Evolutionary conservation across 2,797 vertebrate species (phyloP).

Genomic region (Acrossocheilus wenchowensis): DNA sequence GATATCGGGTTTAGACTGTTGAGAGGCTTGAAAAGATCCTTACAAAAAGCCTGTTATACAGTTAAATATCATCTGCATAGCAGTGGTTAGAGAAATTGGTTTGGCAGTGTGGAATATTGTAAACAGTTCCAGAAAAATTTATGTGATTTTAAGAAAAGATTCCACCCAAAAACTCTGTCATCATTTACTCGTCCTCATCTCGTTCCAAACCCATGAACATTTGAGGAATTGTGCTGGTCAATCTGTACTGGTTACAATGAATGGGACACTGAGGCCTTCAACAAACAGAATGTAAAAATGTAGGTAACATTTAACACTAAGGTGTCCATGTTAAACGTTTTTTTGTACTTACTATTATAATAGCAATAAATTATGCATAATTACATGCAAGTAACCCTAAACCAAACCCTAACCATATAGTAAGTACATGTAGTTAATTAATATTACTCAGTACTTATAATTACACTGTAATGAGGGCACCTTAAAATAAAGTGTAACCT

Average conservation of each 20-base stretch:
- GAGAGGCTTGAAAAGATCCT: neutral
- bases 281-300: neutral
- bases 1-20: neutral
- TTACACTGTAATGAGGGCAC: too few species aligned
- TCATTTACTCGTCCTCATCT: neutral
- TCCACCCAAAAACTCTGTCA: neutral
- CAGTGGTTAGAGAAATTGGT: constrained; percentile 5
- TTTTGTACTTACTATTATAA: neutral
- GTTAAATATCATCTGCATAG: neutral
- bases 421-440: too few species aligned
- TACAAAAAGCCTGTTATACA: neutral
- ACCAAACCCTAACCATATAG: neutral
- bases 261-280: neutral
- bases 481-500: too few species aligned
- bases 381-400: neutral
- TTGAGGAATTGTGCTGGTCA: neutral
- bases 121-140: neutral
- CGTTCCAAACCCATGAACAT: neutral
- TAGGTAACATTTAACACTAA: neutral
- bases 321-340: neutral
- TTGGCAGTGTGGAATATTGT: neutral
- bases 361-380: neutral
- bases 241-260: neutral
- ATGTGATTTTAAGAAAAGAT: neutral
- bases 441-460: too few species aligned